phyloP scores from a whole-genome alignment of 2,888 invertebrate genomes.

The Dascillus cervinus region DNA sequence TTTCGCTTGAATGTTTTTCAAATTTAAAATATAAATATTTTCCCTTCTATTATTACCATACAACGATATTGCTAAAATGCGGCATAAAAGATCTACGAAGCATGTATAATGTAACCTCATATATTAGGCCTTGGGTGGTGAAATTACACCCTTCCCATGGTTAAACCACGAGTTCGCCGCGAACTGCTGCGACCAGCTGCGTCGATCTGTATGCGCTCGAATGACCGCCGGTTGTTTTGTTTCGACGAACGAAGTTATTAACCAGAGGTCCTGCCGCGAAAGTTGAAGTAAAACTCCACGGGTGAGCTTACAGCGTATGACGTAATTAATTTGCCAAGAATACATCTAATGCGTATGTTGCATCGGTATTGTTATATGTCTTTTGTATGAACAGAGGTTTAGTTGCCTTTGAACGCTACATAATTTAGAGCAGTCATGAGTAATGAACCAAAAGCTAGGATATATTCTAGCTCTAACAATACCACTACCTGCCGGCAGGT shows the following conservation, averaged over 20 bases:
- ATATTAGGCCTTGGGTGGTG: neutral
- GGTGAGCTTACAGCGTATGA: constrained; percentile 16
- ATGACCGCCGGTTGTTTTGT: constrained; percentile 11
- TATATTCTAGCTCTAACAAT: constrained; percentile 22
- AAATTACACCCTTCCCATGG: neutral
- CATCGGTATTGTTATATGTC: constrained; percentile 15
- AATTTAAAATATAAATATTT: too few relatives aligned
- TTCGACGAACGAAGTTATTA: constrained; percentile 17
- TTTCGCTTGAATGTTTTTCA: too few relatives aligned
- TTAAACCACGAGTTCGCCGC: neutral
- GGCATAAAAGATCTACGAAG: too few relatives aligned
- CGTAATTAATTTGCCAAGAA: constrained; percentile 18
- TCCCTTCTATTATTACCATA: too few relatives aligned
- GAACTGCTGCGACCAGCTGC: constrained; percentile 1
- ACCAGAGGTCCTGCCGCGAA: constrained; percentile 13
- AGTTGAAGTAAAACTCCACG: constrained; percentile 18
- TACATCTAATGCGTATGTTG: constrained; percentile 15
- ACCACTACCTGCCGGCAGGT: constrained; percentile 22
- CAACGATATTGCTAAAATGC: too few relatives aligned
- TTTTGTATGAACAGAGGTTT: constrained; percentile 13
- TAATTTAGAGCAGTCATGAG: constrained; percentile 18
- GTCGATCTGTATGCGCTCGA: neutral
- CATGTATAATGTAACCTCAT: constrained; percentile 2
- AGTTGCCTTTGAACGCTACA: constrained; percentile 19
- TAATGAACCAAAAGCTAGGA: constrained; percentile 18